Conservation (phyloP, 2,113 vertebrate species). For the Labeo catla region DNA sequence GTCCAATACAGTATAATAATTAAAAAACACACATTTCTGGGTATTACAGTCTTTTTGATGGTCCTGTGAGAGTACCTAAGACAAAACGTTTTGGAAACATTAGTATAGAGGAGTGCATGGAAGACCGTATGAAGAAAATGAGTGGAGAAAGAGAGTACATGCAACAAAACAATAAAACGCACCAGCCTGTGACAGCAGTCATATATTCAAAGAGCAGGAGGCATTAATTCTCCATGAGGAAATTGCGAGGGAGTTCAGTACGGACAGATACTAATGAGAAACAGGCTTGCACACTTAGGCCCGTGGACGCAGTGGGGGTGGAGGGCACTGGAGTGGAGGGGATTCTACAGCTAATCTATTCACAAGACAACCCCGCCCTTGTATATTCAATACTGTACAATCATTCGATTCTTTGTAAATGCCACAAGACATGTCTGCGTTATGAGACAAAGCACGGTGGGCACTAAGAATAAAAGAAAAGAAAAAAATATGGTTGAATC, state of each 20-base stretch:
- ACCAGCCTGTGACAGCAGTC: conserved; percentile 54
- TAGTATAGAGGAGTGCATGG: not conserved
- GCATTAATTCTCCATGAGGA: conserved; percentile 51
- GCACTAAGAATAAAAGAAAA: conserved; percentile 10
- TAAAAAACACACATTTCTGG: too few species aligned
- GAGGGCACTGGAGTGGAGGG: conserved; percentile 28
- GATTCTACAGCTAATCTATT: conserved; percentile 37
- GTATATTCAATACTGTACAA: conserved; percentile 46
- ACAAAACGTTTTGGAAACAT: not conserved
- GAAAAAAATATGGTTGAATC: conserved; percentile 69
- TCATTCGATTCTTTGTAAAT: conserved; percentile 43
- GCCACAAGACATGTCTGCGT: conserved; percentile 50
- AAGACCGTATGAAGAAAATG: not conserved
- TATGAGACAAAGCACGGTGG: conserved; percentile 36
- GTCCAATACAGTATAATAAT: not conserved
- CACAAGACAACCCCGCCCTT: conserved; percentile 15
- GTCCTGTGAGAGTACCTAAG: not conserved
- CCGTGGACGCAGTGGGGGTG: conserved; percentile 36
- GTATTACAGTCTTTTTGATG: not conserved
- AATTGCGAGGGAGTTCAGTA: conserved; percentile 33
- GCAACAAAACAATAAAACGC: conserved; percentile 49
- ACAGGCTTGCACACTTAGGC: conserved; percentile 51
- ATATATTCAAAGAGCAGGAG: conserved; percentile 50
- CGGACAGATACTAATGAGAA: conserved; percentile 53
- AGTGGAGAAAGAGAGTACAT: conserved; percentile 3